Conservation (phyloP, 1,140 invertebrate genomes). For the Battus philenor region DNA sequence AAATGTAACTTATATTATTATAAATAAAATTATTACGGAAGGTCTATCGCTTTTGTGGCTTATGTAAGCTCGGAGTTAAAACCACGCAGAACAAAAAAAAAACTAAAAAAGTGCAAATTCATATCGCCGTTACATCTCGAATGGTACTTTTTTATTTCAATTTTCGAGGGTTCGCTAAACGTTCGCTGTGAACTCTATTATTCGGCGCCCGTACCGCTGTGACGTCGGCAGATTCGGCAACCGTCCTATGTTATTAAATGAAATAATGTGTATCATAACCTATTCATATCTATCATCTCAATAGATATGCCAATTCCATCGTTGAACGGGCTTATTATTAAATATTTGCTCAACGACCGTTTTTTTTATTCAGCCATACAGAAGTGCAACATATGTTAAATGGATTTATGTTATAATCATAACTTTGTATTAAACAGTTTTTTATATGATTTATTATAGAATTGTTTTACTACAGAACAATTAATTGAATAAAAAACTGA, state of each 20-base stretch:
- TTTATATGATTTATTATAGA: no score
- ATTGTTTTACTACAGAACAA: no score
- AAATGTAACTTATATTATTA: no score
- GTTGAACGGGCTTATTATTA: slow-evolving; percentile 27
- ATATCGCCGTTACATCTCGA: slow-evolving; percentile 73
- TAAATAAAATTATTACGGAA: no score
- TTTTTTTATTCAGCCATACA: neutral
- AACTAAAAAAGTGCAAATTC: slow-evolving; percentile 69
- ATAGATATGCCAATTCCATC: slow-evolving; percentile 66
- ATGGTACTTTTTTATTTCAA: slow-evolving; percentile 72
- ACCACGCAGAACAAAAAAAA: slow-evolving; percentile 53
- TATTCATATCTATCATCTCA: slow-evolving; percentile 72
- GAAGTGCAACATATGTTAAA: neutral
- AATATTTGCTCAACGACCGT: slow-evolving; percentile 2
- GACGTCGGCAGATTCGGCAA: slow-evolving; percentile 64
- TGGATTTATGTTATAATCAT: no score
- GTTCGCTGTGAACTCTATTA: slow-evolving; percentile 70
- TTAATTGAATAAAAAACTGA: neutral
- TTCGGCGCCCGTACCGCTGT: slow-evolving; percentile 53
- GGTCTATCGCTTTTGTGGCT: slow-evolving; percentile 16
- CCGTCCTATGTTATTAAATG: slow-evolving; percentile 66
- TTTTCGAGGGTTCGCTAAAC: slow-evolving; percentile 73
- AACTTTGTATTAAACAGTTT: neutral
- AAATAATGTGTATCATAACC: slow-evolving; percentile 73
- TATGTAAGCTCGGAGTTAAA: slow-evolving; percentile 45